Evolutionary conservation across 2,113 vertebrate species (phyloP).

Genomic region (Mobula birostris): DNA sequence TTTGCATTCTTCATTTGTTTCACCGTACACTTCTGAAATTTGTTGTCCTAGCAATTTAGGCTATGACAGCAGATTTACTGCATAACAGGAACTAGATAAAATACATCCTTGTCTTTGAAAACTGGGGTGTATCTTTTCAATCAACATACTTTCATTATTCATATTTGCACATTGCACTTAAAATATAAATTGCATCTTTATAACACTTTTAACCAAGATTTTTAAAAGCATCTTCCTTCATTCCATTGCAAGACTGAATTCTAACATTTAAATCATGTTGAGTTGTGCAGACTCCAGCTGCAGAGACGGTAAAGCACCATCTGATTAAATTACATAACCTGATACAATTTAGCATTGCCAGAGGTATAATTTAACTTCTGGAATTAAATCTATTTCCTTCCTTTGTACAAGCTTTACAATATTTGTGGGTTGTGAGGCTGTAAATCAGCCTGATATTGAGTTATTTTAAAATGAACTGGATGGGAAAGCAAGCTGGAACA

Average conservation of each 20-base stretch:
- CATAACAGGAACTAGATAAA: background rate
- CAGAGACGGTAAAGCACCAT: background rate
- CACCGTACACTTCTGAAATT: background rate
- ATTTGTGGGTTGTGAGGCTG: background rate
- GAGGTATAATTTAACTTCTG: slow-evolving; percentile 22
- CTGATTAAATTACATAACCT: slow-evolving; percentile 18
- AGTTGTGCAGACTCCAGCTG: background rate
- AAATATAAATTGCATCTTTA: background rate
- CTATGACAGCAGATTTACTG: background rate
- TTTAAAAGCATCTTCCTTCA: background rate
- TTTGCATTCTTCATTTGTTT: background rate
- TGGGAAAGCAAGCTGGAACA: background rate
- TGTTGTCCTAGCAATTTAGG: background rate
- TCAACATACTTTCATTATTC: background rate
- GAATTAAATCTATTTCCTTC: slow-evolving; percentile 1
- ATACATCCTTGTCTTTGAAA: no score
- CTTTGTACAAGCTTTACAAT: slow-evolving; percentile 24
- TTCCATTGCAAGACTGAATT: background rate
- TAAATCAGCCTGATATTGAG: background rate
- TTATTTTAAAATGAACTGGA: background rate
- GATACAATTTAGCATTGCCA: slow-evolving; percentile 9
- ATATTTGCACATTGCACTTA: background rate
- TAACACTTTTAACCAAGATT: background rate
- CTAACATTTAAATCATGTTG: slow-evolving; percentile 5
- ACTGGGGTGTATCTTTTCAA: background rate